Evolutionary conservation across 2,888 invertebrate species (phyloP).

Genomic region (Hypolimnas misippus): DNA sequence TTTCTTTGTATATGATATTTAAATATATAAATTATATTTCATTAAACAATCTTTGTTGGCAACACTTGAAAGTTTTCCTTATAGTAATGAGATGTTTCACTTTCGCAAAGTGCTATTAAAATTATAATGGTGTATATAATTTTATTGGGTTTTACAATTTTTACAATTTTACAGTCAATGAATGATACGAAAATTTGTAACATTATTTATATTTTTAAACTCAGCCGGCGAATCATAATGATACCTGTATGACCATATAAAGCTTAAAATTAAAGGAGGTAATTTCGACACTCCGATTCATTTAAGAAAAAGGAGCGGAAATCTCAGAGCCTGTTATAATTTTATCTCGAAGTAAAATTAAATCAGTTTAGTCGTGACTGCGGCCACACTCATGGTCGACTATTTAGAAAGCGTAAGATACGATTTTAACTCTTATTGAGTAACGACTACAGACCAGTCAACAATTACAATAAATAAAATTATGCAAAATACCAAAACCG

Average conservation of each 20-base stretch:
- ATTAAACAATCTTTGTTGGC: background rate
- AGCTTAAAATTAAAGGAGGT: background rate
- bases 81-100: background rate
- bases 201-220: background rate
- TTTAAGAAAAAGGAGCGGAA: constrained; percentile 34
- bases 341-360: constrained; percentile 60
- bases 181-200: background rate
- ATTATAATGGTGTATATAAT: background rate
- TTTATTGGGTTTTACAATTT: background rate
- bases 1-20: background rate
- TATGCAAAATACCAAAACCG: constrained; percentile 48
- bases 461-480: constrained; percentile 48
- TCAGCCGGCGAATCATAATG: background rate
- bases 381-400: constrained; percentile 77
- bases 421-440: constrained; percentile 63
- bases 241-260: background rate
- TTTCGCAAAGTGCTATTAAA: background rate
- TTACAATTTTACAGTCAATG: background rate
- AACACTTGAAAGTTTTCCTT: background rate
- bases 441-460: constrained; percentile 56
- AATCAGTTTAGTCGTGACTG: constrained; percentile 65
- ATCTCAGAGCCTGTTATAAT: constrained; percentile 49
- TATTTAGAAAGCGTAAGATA: constrained; percentile 79
- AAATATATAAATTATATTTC: too few species aligned
- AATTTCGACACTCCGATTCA: constrained; percentile 9